Evolutionary conservation across 1,140 invertebrate species (phyloP), one percentile per base, ranked within the genome.

Genomic region (Macrocentrus cingulum): DNA sequence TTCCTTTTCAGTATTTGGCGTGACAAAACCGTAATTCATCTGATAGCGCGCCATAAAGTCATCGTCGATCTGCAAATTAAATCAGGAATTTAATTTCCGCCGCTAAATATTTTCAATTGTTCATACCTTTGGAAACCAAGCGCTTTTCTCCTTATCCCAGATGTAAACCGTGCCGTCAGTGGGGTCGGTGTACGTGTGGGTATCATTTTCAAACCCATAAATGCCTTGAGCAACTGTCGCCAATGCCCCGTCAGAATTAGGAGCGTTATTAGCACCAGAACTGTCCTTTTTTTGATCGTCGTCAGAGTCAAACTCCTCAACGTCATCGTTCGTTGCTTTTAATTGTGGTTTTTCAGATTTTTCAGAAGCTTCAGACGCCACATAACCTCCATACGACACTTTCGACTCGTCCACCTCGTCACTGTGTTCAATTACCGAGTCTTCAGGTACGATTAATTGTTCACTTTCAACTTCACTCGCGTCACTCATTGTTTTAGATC

Each of bases 41-140:
- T 98, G 95, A 82, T 99, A 99, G 49, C 84, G 83, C 1, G 95
- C 97, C 76, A 99, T 87, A 70, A 99, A 99, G 65, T 98, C 94
- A 69, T 97, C 94, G 82, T 98, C 93, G 56, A 99, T 86, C 84
- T 90, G 69, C 8, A 74, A 72, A 34, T 5, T 15, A 39, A 39
- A 39, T 39, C 13, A 39, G 15, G 36, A 39, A 46, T 9, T 48
- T 29, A 25, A 48, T 48, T 25, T n/a, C n/a, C n/a, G n/a, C n/a
- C n/a, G n/a, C n/a, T 42, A 32, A 42, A 19, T 4, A 3, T 4
- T 16, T n/a, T n/a, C n/a, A n/a, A n/a, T n/a, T n/a, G n/a, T n/a
- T n/a, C 25, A 45, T 64, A 85, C 87, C 85, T 97, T 97, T 16
- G 95, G 95, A 83, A 98, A 94, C 93, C 95, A 98, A 4, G 94